These are phyloP conservation scores for Bilobella aurantiaca DNA, from an alignment of 1,140 invertebrate species.

Conservation along the genomic window DNA sequence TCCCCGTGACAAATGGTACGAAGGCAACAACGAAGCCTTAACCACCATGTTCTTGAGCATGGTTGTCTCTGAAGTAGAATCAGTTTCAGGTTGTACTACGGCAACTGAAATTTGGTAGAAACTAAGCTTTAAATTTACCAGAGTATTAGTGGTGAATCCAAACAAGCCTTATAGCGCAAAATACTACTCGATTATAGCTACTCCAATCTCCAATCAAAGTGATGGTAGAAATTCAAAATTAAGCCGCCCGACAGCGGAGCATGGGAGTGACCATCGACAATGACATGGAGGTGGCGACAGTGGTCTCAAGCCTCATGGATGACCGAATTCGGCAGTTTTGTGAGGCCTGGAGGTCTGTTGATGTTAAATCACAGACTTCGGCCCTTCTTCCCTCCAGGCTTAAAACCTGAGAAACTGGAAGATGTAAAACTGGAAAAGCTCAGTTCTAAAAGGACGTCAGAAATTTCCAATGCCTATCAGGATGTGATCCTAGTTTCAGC, in stretches of 20 bases:
- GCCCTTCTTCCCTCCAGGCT: neutral
- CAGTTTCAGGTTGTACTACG: neutral
- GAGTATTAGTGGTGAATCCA: constrained; percentile 7
- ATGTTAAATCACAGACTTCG: neutral
- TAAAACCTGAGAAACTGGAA: too few species aligned
- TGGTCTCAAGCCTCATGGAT: constrained; percentile 7
- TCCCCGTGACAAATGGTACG: neutral
- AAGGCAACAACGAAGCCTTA: constrained; percentile 1
- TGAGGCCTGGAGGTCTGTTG: constrained; percentile 7
- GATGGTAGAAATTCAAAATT: constrained; percentile 7
- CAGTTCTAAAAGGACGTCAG: too few species aligned
- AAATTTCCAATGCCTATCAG: too few species aligned
- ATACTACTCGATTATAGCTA: neutral
- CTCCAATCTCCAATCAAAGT: neutral
- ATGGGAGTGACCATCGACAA: constrained; percentile 9
- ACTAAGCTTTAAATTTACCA: neutral
- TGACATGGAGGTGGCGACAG: neutral
- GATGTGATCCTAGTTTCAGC: too few species aligned
- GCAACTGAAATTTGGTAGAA: neutral
- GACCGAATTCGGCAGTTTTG: constrained; percentile 1
- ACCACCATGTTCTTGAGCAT: neutral
- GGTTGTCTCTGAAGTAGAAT: neutral
- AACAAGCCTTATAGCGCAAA: constrained; percentile 4
- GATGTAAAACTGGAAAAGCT: too few species aligned
- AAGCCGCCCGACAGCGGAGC: neutral